Evolutionary conservation across 2,113 vertebrate species (phyloP).

Genomic region (Macaca nemestrina): DNA sequence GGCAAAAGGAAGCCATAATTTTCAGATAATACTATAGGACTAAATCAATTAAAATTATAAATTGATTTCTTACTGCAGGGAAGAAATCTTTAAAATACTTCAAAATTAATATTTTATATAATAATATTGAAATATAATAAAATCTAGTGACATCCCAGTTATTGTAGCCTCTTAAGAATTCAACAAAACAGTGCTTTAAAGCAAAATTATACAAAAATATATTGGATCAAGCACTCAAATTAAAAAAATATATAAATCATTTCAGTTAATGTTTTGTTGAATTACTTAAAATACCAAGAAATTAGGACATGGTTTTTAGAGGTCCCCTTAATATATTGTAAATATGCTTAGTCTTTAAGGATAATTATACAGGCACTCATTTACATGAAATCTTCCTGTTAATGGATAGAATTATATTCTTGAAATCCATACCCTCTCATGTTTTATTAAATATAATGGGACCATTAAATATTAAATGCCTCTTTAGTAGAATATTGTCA

Average conservation of each 20-base stretch:
- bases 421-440: conserved; percentile 71
- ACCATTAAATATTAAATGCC: conserved; percentile 73
- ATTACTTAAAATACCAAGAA: conserved; percentile 40
- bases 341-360: conserved; percentile 27
- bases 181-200: background rate
- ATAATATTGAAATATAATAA: conserved; percentile 2
- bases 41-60: conserved; percentile 38
- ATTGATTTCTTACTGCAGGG: background rate
- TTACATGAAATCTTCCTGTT: conserved; percentile 42
- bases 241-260: conserved; percentile 15
- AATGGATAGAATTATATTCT: conserved; percentile 60
- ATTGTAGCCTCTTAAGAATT: background rate
- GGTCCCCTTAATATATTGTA: conserved; percentile 30
- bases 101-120: background rate
- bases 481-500: conserved; percentile 61
- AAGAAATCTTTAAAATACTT: background rate
- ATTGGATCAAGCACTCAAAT: conserved; percentile 8
- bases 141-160: background rate
- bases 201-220: conserved; percentile 33
- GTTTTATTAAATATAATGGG: conserved; percentile 72
- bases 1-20: background rate
- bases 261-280: conserved; percentile 21
- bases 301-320: conserved; percentile 5
- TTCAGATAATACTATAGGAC: background rate
- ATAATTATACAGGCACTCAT: conserved; percentile 46